Evolutionary conservation across 2,797 vertebrate species (phyloP).

Genomic region (Crocodylus rhombifer): DNA sequence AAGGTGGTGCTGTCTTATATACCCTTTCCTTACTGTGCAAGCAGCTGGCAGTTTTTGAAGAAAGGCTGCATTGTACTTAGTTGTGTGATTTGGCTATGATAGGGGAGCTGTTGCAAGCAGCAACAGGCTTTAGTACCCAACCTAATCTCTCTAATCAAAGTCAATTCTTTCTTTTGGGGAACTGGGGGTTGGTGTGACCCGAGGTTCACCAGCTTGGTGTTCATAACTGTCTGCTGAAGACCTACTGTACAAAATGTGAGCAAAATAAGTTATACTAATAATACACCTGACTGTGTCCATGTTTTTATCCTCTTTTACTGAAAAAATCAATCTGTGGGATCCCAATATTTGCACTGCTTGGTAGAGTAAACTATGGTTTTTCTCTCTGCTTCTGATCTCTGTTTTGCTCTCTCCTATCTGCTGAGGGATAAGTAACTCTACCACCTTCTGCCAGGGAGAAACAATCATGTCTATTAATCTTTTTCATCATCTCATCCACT

Average conservation of each 20-base stretch:
- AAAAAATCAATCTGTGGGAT: background rate
- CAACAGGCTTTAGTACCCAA: background rate
- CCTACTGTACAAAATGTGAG: background rate
- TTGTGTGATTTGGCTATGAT: background rate
- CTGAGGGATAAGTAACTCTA: background rate
- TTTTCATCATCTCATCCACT: background rate
- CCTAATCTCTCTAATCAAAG: background rate
- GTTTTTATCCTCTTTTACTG: background rate
- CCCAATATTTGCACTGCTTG: accelerated
- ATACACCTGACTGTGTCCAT: background rate
- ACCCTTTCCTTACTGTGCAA: background rate
- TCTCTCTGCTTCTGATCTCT: background rate
- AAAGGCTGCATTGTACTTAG: background rate
- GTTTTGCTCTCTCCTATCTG: background rate
- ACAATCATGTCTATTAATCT: background rate
- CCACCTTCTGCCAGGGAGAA: background rate
- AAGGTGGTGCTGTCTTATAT: background rate
- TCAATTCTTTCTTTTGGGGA: background rate
- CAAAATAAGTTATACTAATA: background rate
- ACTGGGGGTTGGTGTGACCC: background rate
- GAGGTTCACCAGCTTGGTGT: background rate
- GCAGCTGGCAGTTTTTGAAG: background rate
- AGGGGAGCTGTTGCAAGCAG: background rate
- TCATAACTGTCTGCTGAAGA: background rate
- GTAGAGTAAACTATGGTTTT: background rate